phyloP scores from a whole-genome alignment of 2,888 invertebrate genomes.

The Pachymerium ferrugineum region DNA sequence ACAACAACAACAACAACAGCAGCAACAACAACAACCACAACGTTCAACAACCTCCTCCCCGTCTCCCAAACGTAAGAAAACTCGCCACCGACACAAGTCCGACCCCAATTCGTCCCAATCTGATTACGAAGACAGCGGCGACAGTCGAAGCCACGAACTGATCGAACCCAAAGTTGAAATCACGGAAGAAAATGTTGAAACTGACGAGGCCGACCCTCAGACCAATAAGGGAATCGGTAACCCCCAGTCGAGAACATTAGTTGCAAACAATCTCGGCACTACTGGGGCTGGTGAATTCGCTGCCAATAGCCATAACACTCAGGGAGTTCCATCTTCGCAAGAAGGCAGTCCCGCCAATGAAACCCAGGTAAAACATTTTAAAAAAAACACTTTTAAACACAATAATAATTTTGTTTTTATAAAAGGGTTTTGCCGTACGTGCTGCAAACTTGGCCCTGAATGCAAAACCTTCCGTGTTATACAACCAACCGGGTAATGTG shows the following conservation, averaged over 20 bases:
- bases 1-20: neutral
- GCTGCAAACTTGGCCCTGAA: neutral
- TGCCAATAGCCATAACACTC: conserved; percentile 29
- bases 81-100: conserved; percentile 35
- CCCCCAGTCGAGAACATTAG: conserved; percentile 13
- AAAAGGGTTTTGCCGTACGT: neutral
- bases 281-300: conserved; percentile 9
- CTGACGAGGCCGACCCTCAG: neutral
- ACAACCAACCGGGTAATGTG: neutral
- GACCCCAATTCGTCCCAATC: conserved; percentile 35
- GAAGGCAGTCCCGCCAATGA: conserved; percentile 28
- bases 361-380: conserved; percentile 20
- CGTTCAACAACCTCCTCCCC: conserved; percentile 27
- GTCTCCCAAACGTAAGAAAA: conserved; percentile 36
- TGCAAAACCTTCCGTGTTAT: conserved; percentile 12
- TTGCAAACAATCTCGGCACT: conserved; percentile 14
- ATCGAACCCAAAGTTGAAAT: conserved; percentile 37
- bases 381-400: neutral
- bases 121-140: conserved; percentile 36
- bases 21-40: conserved; percentile 27
- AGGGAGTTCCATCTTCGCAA: conserved; percentile 33
- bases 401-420: neutral
- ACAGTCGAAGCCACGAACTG: conserved; percentile 36
- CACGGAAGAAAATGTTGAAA: conserved; percentile 35
- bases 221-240: neutral